phyloP scores from a whole-genome alignment of 2,797 vertebrate genomes.

The Psittacula echo region DNA sequence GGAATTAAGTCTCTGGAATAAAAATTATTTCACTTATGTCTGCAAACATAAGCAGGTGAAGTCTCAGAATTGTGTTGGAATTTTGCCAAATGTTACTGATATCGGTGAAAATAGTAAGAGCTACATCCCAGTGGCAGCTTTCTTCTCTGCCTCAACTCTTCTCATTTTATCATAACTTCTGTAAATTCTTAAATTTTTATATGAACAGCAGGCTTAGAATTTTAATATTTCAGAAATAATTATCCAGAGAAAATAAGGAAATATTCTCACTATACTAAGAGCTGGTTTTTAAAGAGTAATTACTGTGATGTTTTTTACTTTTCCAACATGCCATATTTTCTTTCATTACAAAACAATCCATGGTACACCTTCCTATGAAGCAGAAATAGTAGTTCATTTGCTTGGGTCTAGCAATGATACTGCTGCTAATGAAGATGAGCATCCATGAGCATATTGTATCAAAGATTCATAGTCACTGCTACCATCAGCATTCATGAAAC shows the following conservation, averaged over 20 bases:
- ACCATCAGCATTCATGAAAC: not conserved
- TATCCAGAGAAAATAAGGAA: not conserved
- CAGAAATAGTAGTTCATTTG: not conserved
- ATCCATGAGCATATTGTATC: not conserved
- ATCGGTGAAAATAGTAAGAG: not conserved
- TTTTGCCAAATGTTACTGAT: not conserved
- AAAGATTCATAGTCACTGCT: not conserved
- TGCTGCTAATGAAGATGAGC: not conserved
- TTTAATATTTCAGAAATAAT: not conserved
- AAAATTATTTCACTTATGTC: not conserved
- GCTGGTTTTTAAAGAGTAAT: not conserved
- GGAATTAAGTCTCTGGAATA: not conserved
- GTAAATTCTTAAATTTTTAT: not conserved
- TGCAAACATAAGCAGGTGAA: not conserved
- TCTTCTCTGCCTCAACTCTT: not conserved
- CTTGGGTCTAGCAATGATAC: not conserved
- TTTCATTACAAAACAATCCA: not conserved
- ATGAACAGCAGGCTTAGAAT: not conserved
- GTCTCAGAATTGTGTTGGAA: not conserved
- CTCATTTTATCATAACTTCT: not conserved
- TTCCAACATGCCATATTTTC: not conserved
- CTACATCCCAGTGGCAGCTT: not conserved
- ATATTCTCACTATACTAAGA: not conserved
- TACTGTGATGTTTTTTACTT: not conserved
- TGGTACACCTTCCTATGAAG: not conserved